Base-by-base conservation (phyloP, 1,140 invertebrate genomes). In the Trichonephila clavipes region DNA sequence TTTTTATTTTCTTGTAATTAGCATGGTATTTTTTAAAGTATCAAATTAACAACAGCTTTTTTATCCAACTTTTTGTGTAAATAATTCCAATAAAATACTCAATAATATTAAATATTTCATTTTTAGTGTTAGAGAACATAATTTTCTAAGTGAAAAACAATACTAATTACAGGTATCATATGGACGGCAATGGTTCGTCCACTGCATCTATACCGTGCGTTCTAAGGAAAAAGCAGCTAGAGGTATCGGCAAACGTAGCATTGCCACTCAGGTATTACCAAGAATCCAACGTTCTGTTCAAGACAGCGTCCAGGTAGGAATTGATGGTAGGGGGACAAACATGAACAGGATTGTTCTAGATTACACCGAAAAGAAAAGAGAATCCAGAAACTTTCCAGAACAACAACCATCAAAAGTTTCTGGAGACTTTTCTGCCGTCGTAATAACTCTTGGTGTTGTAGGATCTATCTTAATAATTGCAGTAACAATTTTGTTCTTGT, bases 111-210 rank as follows among this genome's bases (percentile, higher is more conserved):
- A 51, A 51, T 51, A 51, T 51, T 51, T 51, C 51, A 0, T 51
- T 51, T 51, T 10, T 51, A 51, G 10, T 51, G 51, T 5, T 5
- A 51, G 5, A 51, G 0, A 51, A 51, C 51, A 51, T 12, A 8
- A 2, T 40, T 40, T 40, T 40, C 34, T 40, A 40, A 40, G 4
- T 40, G 34, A 4, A 40, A 40, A 2, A 40, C 34, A 40, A 40
- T 40, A 2, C 34, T 58, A 0, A 58, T 40, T 61, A 34, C 92
- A 96, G 96, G 95, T 95, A 40, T 95, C 96, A n/a, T 88, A 94
- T 64, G 95, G 95, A 7, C 94, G 95, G 21, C 95, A 96, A 85
- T 96, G 96, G 96, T 96, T 96, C 88, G 92, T 96, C 1, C 96
- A 96, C 87, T 95, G 95, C 58, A 95, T 96, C 72, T 96, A 96